A percentile compares a stretch with the other conserved stretches of the same genome.
Conservation (phyloP, 2,888 invertebrate species). For the Chymomyza procnemis region DNA sequence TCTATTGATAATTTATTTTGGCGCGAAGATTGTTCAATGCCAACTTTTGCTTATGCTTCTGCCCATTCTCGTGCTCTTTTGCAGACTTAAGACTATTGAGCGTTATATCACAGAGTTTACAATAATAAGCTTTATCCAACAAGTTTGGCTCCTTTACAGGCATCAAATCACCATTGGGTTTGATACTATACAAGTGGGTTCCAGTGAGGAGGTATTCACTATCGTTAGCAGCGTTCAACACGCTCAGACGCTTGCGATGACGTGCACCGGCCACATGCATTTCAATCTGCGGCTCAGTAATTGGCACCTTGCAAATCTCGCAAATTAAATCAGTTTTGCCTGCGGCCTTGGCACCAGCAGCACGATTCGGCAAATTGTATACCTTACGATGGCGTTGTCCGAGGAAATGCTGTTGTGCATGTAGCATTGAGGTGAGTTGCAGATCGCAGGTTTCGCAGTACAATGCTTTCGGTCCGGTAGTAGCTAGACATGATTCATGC, state of each 20-base stretch:
- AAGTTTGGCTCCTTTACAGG: slow-evolving; percentile 43
- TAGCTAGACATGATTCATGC: neutral
- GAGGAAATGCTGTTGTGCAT: neutral
- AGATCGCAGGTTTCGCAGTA: neutral
- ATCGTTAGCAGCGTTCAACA: neutral
- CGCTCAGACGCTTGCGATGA: neutral
- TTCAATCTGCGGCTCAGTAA: neutral
- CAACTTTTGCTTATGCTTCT: slow-evolving; percentile 42
- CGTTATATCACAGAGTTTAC: slow-evolving; percentile 50
- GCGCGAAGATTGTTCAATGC: too few species aligned
- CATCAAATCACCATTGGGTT: slow-evolving; percentile 35
- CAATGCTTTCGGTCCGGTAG: neutral
- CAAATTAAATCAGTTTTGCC: neutral
- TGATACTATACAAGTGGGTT: slow-evolving; percentile 44
- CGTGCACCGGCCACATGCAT: too few species aligned
- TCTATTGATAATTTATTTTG: too few species aligned
- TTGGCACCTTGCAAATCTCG: neutral
- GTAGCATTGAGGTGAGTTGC: too few species aligned
- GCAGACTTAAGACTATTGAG: slow-evolving; percentile 59
- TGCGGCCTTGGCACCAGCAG: neutral
- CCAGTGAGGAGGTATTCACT: slow-evolving; percentile 25
- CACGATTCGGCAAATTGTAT: neutral
- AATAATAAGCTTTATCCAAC: slow-evolving; percentile 45
- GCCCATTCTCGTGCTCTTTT: slow-evolving; percentile 55
- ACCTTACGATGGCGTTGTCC: neutral